phyloP scores from a whole-genome alignment of 2,113 vertebrate genomes.

The Nannobrachium achirus region DNA sequence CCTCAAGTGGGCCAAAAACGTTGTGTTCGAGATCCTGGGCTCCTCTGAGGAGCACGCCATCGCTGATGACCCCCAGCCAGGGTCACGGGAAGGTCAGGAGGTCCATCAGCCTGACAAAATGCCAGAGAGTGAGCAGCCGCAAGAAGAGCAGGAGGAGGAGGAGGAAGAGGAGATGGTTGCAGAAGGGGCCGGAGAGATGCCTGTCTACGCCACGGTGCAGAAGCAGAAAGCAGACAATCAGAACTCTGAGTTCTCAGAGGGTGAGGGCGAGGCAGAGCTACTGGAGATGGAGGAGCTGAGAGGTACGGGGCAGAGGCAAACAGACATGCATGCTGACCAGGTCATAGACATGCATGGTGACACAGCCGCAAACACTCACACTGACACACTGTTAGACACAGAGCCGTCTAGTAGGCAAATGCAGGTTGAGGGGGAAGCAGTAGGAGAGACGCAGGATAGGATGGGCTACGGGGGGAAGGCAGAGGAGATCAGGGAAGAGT shows the following conservation, averaged over 20 bases:
- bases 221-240: constrained; percentile 9
- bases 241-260: constrained; percentile 27
- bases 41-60: constrained; percentile 46
- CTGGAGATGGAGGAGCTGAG: constrained; percentile 52
- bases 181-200: constrained; percentile 15
- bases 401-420: constrained; percentile 3
- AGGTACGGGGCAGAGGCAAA: constrained; percentile 63
- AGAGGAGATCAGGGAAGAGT: constrained; percentile 2
- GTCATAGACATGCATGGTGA: constrained; percentile 50
- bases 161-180: constrained; percentile 8
- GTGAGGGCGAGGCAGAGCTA: constrained; percentile 36
- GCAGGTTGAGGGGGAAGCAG: constrained; percentile 22
- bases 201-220: constrained; percentile 10
- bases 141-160: background rate
- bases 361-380: constrained; percentile 57
- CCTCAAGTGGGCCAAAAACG: constrained; percentile 77
- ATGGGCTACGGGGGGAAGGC: background rate
- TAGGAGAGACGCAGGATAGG: constrained; percentile 11
- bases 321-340: constrained; percentile 61
- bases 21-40: constrained; percentile 74
- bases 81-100: background rate
- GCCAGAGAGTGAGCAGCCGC: background rate
- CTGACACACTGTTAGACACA: constrained; percentile 50
- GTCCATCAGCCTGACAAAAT: background rate
- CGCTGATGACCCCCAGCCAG: constrained; percentile 16